A percentile compares a stretch with the other conserved stretches of the same genome.
These are phyloP conservation scores for Pheucticus melanocephalus DNA, from an alignment of 2,113 vertebrate genomes.

Conservation along the genomic window DNA sequence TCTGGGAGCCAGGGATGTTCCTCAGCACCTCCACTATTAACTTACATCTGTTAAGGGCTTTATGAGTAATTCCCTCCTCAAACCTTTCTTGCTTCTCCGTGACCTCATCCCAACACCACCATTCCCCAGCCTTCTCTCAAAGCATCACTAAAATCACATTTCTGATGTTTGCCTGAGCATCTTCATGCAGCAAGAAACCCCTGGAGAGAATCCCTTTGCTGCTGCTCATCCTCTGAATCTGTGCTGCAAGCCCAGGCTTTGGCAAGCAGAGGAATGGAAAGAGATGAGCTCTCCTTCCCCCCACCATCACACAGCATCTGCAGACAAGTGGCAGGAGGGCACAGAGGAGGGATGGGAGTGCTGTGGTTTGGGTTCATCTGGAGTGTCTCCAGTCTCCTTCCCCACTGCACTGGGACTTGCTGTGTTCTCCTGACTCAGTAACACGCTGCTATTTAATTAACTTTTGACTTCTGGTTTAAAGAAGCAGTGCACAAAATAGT, in stretches of 20 bases:
- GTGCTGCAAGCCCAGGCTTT: fast-evolving
- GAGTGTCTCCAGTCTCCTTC: neutral
- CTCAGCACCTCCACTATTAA: neutral
- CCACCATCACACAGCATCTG: neutral
- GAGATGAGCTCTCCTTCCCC: neutral
- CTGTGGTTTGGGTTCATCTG: neutral
- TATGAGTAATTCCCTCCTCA: neutral
- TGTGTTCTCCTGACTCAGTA: constrained; percentile 27
- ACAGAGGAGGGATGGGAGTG: neutral
- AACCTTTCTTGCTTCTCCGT: neutral
- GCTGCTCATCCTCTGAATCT: fast-evolving
- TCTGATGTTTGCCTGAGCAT: neutral
- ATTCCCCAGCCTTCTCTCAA: neutral
- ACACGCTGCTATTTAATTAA: constrained; percentile 61
- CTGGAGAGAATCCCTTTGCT: neutral
- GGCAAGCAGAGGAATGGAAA: neutral
- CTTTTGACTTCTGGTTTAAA: constrained; percentile 70
- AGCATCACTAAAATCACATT: neutral
- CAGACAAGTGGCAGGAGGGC: neutral
- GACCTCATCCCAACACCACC: neutral
- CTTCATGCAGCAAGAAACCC: neutral
- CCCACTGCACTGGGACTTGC: neutral
- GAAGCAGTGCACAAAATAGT: constrained; percentile 62
- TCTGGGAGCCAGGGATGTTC: neutral
- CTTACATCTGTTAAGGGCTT: neutral